These are phyloP conservation scores for Amphiprion percula DNA, from an alignment of 2,113 vertebrate genomes.

Conservation along the genomic window DNA sequence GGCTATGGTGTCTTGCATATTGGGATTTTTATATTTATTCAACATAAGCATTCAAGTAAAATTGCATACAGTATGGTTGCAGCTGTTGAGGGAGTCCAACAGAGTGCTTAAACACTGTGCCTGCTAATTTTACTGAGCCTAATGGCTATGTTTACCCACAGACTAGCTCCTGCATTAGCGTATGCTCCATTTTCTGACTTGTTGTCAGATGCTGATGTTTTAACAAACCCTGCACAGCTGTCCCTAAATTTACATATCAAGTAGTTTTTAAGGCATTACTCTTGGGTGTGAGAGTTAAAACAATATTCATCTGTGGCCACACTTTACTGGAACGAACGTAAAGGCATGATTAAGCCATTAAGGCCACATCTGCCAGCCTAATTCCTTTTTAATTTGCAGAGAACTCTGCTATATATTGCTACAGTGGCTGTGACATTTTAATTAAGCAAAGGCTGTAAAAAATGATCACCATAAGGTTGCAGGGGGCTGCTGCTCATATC, in stretches of 20 bases:
- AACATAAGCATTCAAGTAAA: background rate
- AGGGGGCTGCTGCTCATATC: conserved; percentile 37
- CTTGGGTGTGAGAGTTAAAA: conserved; percentile 40
- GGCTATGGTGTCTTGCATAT: background rate
- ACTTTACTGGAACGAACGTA: conserved; percentile 74
- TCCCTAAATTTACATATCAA: conserved; percentile 62
- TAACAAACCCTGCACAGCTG: conserved; percentile 53
- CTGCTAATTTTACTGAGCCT: conserved; percentile 14
- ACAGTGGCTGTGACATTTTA: conserved; percentile 79
- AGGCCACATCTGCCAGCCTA: conserved; percentile 81
- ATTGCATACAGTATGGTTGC: conserved; percentile 1
- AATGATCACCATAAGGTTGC: conserved; percentile 65
- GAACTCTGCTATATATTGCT: conserved; percentile 67
- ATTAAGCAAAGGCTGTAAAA: conserved; percentile 76
- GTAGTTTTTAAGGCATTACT: conserved; percentile 38
- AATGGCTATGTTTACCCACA: conserved; percentile 21
- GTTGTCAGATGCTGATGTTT: conserved; percentile 43
- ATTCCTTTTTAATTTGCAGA: conserved; percentile 83
- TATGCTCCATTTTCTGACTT: conserved; percentile 20
- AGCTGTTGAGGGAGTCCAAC: conserved; percentile 13
- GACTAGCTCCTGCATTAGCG: conserved; percentile 16
- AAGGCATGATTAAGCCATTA: conserved; percentile 84
- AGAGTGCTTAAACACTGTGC: background rate
- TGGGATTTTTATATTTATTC: background rate
- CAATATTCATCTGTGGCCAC: conserved; percentile 59